phyloP scores from a whole-genome alignment of 92 coral and sea anemone species.

The Paramuricea clavata region DNA sequence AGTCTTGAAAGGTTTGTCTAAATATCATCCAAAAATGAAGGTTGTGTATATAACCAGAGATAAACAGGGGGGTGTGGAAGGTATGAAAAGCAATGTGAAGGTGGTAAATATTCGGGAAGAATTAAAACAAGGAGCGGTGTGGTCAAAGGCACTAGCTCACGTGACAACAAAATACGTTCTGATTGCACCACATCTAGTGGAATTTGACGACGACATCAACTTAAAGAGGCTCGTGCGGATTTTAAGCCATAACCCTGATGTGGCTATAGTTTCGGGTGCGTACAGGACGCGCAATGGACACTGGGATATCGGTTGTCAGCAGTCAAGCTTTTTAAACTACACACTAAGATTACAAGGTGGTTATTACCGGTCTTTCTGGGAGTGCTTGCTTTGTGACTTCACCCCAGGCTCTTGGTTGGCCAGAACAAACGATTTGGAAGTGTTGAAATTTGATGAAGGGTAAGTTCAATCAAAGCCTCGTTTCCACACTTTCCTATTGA shows the following conservation, averaged over 20 bases:
- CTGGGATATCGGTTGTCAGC: slow-evolving; percentile 97
- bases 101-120: neutral
- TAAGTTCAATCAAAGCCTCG: slow-evolving; percentile 40
- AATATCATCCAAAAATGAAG: slow-evolving; percentile 65
- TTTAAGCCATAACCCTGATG: slow-evolving; percentile 78
- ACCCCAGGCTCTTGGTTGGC: slow-evolving; percentile 94
- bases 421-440: slow-evolving; percentile 74
- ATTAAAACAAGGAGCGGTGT: slow-evolving; percentile 1
- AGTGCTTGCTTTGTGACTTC: slow-evolving; percentile 88
- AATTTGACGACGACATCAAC: slow-evolving; percentile 68
- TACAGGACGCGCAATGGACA: slow-evolving; percentile 81
- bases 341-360: slow-evolving; percentile 83
- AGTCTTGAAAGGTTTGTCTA: slow-evolving; percentile 61
- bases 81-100: neutral
- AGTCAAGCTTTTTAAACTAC: slow-evolving; percentile 84
- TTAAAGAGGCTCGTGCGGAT: slow-evolving; percentile 70
- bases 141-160: slow-evolving; percentile 3
- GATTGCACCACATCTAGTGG: slow-evolving; percentile 77
- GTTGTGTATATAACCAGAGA: slow-evolving; percentile 63
- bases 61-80: neutral
- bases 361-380: slow-evolving; percentile 84
- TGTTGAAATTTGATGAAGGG: slow-evolving; percentile 79
- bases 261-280: slow-evolving; percentile 84
- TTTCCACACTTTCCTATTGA: neutral
- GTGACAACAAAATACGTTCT: slow-evolving; percentile 78